Conservation (phyloP, 2,888 invertebrate genomes). For the Hybos culiciformis region DNA sequence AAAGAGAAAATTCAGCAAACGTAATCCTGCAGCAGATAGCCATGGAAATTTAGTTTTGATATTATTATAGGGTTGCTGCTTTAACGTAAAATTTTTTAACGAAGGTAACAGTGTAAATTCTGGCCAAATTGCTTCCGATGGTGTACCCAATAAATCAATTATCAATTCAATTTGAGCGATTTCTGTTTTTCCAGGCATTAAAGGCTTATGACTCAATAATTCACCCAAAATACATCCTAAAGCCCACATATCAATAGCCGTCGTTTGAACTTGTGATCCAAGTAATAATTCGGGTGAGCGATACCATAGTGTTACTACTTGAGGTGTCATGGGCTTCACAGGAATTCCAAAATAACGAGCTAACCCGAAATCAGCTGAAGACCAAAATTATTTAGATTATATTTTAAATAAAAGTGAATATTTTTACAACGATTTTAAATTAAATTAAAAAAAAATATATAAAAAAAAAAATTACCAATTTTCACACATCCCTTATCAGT, state of each 20-base stretch:
- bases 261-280: slow-evolving; percentile 82
- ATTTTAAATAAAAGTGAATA: too few species aligned
- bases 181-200: slow-evolving; percentile 85
- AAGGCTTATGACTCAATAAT: slow-evolving; percentile 74
- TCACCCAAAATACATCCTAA: slow-evolving; percentile 85
- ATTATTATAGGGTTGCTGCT: slow-evolving; percentile 89
- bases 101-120: slow-evolving; percentile 79
- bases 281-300: slow-evolving; percentile 87
- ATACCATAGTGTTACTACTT: slow-evolving; percentile 94
- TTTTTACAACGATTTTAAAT: not conserved
- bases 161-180: slow-evolving; percentile 88
- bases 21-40: slow-evolving; percentile 77
- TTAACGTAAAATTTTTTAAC: slow-evolving; percentile 76
- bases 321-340: slow-evolving; percentile 81
- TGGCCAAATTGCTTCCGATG: slow-evolving; percentile 91
- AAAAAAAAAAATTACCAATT: slow-evolving; percentile 50
- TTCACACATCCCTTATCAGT: slow-evolving; percentile 97
- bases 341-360: slow-evolving; percentile 85
- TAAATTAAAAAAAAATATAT: not conserved
- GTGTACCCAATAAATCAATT: slow-evolving; percentile 82
- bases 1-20: slow-evolving; percentile 85
- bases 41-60: slow-evolving; percentile 84
- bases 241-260: slow-evolving; percentile 98
- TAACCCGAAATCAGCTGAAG: slow-evolving; percentile 85
- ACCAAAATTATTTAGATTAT: too few species aligned